Evolutionary conservation across 2,797 vertebrate genomes (phyloP), one percentile per base, ranked within the genome.

Genomic region (Serranus cabrilla): DNA sequence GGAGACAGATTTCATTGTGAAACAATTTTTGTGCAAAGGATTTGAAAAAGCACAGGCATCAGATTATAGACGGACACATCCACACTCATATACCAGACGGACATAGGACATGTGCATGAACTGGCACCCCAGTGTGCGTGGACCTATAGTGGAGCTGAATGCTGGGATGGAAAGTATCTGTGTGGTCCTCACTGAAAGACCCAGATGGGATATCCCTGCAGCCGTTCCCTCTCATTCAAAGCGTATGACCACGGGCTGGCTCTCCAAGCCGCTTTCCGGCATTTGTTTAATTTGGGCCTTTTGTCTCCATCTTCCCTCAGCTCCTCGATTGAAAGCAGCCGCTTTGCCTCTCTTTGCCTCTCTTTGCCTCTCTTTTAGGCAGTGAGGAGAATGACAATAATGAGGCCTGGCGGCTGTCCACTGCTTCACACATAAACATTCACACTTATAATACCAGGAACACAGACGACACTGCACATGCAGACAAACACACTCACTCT

Each of bases 381-480:
- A 95, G 95, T 95, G 95, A 95, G 93, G 88, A 89, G 95, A 96
- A 95, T 96, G 93, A 93, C 94, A 96, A 96, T 96, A 93, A 94
- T 92, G 93, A 93, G 84, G 91, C 82, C 92, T 95, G 95, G 95
- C 94, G 79, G 81, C 91, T 79, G 84, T 94, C 94, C 94, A 95
- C 87, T 64, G 80, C 91, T 88, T 90, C 87, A 89, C 91, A 85
- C 87, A 89, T 79, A 91, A 74, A 86, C 87, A 91, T 87, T 91
- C 86, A 89, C 91, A 90, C 86, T 84, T 80, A 76, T 83, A 90
- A 86, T 77, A 84, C 85, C 76, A 77, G 81, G 78, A 88, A 90
- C 88, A 88, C 72, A 87, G 76, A 87, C 74, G 31, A 77, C 72
- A 78, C 68, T 52, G 78, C 84, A 75, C 80, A 80, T 52, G 50